Conservation (phyloP, 1,140 invertebrate genomes). For the Tetramorium simillimum region DNA sequence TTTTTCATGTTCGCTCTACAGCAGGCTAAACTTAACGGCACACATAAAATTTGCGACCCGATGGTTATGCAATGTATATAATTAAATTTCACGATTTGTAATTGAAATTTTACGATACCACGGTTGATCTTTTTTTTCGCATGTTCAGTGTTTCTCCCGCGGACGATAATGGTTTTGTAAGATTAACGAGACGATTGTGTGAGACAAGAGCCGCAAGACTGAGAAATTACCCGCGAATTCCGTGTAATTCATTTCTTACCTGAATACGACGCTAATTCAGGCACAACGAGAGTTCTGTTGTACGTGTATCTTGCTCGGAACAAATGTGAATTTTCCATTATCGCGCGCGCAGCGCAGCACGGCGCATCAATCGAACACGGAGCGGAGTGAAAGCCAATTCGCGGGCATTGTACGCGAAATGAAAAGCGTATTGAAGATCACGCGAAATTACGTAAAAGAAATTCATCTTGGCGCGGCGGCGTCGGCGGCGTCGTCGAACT, state of each 20-base stretch:
- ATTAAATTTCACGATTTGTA: slow-evolving; percentile 6
- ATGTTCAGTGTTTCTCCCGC: neutral
- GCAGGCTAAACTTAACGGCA: neutral
- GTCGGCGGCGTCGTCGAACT: neutral
- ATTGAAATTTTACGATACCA: neutral
- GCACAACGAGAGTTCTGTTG: slow-evolving; percentile 28
- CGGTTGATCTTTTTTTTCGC: neutral
- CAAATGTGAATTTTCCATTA: slow-evolving; percentile 37
- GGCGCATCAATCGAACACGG: slow-evolving; percentile 10
- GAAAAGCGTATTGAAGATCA: slow-evolving; percentile 45
- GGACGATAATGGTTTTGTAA: neutral
- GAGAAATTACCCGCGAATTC: neutral
- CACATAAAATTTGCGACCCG: neutral
- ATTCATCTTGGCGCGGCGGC: slow-evolving; percentile 16
- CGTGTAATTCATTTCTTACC: neutral
- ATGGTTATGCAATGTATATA: neutral
- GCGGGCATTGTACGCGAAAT: slow-evolving; percentile 27
- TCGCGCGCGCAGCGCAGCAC: neutral
- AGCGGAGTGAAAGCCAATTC: slow-evolving; percentile 54
- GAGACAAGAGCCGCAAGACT: neutral
- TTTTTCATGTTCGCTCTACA: neutral
- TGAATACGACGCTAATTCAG: slow-evolving; percentile 38
- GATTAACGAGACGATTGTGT: slow-evolving; percentile 10
- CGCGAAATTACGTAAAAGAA: slow-evolving; percentile 44
- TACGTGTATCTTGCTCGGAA: neutral